Base-by-base conservation (phyloP, 2,888 invertebrate species). In the Oscheius onirici region DNA sequence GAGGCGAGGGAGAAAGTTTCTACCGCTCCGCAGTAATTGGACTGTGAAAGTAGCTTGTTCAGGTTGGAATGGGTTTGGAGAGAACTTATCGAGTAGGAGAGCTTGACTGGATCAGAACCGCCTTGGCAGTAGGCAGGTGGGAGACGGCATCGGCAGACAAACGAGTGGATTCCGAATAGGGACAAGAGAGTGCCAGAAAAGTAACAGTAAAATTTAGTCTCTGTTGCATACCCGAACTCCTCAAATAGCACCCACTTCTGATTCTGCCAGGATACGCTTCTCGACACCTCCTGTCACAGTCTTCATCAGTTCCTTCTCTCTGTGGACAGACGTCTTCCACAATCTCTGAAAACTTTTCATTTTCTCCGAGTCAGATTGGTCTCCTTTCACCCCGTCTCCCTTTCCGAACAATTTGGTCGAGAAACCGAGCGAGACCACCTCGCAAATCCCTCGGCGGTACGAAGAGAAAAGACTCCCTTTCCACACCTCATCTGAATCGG, bases 321-420 rank as follows among this genome's bases (percentile, higher is more conserved):
- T 81, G 81, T 22, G 79, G 76, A 52, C 81, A 81, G 26, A 81
- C 74, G 43, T 81, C 81, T 40, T 81, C 81, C 20, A 71, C 69
- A 55, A 80, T 72, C 46, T 81, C 81, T 81, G 70, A 60, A 75
- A 52, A 22, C 10, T 40, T 20, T 41, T 17, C 28, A 26, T 26
- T 55, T 1, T n/a, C n/a, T n/a, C n/a, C n/a, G n/a, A n/a, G n/a
- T n/a, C n/a, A n/a, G n/a, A 15, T 55, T 28, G 22, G 24, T 58
- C 15, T 2, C 17, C 41, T 20, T 41, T 22, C 15, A 15, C 44
- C 24, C 3, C 28, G 24, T 26, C 3, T 55, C n/a, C 55, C 55
- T 55, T 17, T 44, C 44, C 44, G 41, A 58, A n/a, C 13, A n/a
- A 24, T 58, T 43, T 40, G 3, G 15, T 58, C 41, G 24, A n/a